A percentile compares a stretch with the other conserved stretches of the same genome.
Conservation (phyloP, 2,888 invertebrate species). For the Matsumyia berberina region DNA sequence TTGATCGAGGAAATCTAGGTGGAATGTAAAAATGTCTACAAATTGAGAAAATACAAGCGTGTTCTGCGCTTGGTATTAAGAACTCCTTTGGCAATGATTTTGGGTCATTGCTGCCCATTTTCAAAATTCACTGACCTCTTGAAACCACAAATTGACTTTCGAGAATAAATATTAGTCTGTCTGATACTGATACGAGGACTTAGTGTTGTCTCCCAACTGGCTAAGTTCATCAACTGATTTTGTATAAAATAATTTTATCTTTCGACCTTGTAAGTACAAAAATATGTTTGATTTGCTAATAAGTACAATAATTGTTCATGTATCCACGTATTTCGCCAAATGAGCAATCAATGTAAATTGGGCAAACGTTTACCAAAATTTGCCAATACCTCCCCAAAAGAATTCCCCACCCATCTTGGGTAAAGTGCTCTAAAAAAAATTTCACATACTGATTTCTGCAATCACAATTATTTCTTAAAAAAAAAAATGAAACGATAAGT, state of each 20-base stretch:
- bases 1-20: too few relatives aligned
- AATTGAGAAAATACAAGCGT: too few relatives aligned
- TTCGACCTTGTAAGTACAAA: not conserved
- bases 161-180: too few relatives aligned
- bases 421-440: not conserved
- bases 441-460: constrained; percentile 13
- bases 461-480: not conserved
- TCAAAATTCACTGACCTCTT: too few relatives aligned
- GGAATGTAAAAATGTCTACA: too few relatives aligned
- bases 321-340: not conserved
- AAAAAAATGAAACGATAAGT: constrained; percentile 25
- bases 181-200: too few relatives aligned
- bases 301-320: too few relatives aligned
- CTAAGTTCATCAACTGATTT: constrained; percentile 3
- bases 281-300: not conserved
- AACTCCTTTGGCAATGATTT: too few relatives aligned
- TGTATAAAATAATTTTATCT: not conserved
- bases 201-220: too few relatives aligned
- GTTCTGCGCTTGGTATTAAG: too few relatives aligned
- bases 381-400: not conserved
- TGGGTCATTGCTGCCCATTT: too few relatives aligned
- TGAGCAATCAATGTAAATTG: constrained; percentile 11
- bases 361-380: constrained; percentile 19
- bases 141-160: too few relatives aligned
- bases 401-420: constrained; percentile 9